A percentile compares a stretch with the other conserved stretches of the same genome.
Conservation (phyloP, 92 coral and sea anemone genomes). For the Epizoanthus scotinus region DNA sequence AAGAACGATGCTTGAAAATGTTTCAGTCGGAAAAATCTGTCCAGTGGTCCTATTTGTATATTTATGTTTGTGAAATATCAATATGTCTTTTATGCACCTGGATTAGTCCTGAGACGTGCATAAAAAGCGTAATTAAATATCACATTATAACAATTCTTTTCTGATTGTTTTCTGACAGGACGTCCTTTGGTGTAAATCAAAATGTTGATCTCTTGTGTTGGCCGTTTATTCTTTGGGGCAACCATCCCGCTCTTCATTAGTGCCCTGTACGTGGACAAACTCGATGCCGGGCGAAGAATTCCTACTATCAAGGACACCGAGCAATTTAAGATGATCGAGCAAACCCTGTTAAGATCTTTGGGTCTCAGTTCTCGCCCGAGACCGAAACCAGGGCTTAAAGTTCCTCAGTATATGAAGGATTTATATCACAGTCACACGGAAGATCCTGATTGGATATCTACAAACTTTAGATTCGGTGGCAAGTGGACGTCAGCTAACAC, state of each 20-base stretch:
- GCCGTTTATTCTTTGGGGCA: slow-evolving; percentile 67
- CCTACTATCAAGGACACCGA: slow-evolving; percentile 46
- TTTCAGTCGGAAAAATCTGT: not conserved
- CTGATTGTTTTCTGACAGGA: slow-evolving; percentile 44
- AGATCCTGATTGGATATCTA: slow-evolving; percentile 86
- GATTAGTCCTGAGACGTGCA: not conserved
- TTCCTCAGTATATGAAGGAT: slow-evolving; percentile 88
- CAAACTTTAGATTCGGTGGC: slow-evolving; percentile 78
- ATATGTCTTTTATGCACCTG: slow-evolving; percentile 5
- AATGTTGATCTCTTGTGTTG: slow-evolving; percentile 66
- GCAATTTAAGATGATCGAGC: slow-evolving; percentile 68
- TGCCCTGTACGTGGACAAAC: slow-evolving; percentile 18
- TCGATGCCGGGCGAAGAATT: not conserved
- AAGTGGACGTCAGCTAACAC: slow-evolving; percentile 90
- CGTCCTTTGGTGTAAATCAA: slow-evolving; percentile 43
- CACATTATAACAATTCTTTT: slow-evolving; percentile 1
- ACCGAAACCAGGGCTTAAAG: slow-evolving; percentile 46
- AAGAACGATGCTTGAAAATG: not conserved
- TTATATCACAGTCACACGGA: slow-evolving; percentile 76
- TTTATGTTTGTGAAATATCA: slow-evolving; percentile 17
- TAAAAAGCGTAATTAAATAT: not conserved
- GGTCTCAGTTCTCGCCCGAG: slow-evolving; percentile 74
- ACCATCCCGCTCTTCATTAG: slow-evolving; percentile 41
- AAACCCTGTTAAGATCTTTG: slow-evolving; percentile 64
- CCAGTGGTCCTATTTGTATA: slow-evolving; percentile 24